Base-by-base conservation (phyloP, 2,797 vertebrate species). In the Pangasius sanitwongsei region DNA sequence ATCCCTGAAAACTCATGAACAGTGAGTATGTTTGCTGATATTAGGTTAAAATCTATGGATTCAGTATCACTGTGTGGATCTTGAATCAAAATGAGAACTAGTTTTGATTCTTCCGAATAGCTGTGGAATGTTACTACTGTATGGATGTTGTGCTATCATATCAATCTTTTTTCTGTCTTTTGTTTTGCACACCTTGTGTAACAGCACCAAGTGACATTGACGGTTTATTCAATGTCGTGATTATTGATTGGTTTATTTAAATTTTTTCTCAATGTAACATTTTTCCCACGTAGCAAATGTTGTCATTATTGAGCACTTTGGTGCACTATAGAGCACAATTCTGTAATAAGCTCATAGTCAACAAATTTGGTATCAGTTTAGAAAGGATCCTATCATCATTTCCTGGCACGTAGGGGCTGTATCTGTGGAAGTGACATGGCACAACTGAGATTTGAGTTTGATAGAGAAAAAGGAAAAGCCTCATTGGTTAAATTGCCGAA, bases 401-500 rank as follows among this genome's bases (percentile, higher is more conserved):
- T 65, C 57, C 57, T 75, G 44, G 31, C 57, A 65, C 18, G 20
- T 48, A 16, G 3, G 31, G 0, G 53, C 65, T 82, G 50, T 70
- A 53, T 41, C 88, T 81, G 57, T 75, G 50, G 74, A 86, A 78
- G 55, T 2, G 25, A 44, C 48, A 69, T 41, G n/a, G 48, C 83
- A 85, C 6, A 81, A 82, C 87, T 87, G 63, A 69, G 84, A 90
- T 89, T 89, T 87, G 80, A 88, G 83, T 53, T 50, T 82, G 67
- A 72, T 86, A 83, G 12, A 82, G 81, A 63, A 82, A 86, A 89
- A 34, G 85, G 70, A 87, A 80, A 87, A 44, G 85, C 72, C 82
- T 88, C 72, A 84, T 70, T 91, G 83, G 78, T 89, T 89, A 90
- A 87, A 89, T 77, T 84, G 83, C 57, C 61, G 67, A 88, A 78